Evolutionary conservation across 1,140 invertebrate genomes (phyloP).

Genomic region (Hestina assimilis): DNA sequence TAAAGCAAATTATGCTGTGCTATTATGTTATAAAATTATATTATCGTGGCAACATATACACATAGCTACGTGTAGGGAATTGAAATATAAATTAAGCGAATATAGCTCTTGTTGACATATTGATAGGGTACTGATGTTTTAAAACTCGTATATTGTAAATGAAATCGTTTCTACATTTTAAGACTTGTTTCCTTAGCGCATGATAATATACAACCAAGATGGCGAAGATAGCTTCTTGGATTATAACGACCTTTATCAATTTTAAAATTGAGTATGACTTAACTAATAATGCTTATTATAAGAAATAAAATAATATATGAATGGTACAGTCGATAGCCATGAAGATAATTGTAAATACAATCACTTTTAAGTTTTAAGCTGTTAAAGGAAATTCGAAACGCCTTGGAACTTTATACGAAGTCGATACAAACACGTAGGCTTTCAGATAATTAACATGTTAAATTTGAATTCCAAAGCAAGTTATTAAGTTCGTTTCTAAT

Average conservation of each 20-base stretch:
- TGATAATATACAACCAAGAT: slow-evolving; percentile 42
- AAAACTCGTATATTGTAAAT: slow-evolving; percentile 10
- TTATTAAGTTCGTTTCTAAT: no score
- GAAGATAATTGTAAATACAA: no score
- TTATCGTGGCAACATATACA: slow-evolving; percentile 13
- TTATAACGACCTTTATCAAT: slow-evolving; percentile 19
- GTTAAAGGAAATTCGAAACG: slow-evolving; percentile 18
- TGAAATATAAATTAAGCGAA: slow-evolving; percentile 5
- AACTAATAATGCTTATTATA: no score
- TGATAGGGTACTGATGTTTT: slow-evolving; percentile 9
- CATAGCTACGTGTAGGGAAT: slow-evolving; percentile 1
- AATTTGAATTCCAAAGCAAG: background rate
- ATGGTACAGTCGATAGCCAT: no score
- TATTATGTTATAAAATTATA: slow-evolving; percentile 22
- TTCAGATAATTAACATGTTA: slow-evolving; percentile 15
- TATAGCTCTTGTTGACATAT: slow-evolving; percentile 4
- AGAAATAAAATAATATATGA: no score
- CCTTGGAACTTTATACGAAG: slow-evolving; percentile 27
- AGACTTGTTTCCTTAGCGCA: slow-evolving; percentile 31
- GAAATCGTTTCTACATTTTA: slow-evolving; percentile 28
- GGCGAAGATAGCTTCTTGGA: slow-evolving; percentile 29
- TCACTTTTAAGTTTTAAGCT: slow-evolving; percentile 3
- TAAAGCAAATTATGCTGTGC: slow-evolving; percentile 13
- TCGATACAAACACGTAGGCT: slow-evolving; percentile 26
- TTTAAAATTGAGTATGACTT: background rate